Conservation (phyloP, 2,888 invertebrate species). For the Ommatoiulus sabulosus region DNA sequence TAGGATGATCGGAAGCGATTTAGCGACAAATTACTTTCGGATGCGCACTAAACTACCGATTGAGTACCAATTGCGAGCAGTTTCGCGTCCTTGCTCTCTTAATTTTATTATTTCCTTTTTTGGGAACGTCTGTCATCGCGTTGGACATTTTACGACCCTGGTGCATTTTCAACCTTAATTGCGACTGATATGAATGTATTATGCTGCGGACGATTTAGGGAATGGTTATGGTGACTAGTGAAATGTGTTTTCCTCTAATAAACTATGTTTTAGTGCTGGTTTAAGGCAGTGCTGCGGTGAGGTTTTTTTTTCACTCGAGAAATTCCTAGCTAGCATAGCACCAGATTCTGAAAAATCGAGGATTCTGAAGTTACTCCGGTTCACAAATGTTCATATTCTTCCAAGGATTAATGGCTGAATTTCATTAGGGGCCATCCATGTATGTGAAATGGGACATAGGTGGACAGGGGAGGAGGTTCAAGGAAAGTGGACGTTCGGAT, state of each 20-base stretch:
- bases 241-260: constrained; percentile 7
- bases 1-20: constrained; percentile 48
- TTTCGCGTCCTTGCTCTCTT: constrained; percentile 34
- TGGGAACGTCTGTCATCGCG: constrained; percentile 26
- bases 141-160: not conserved
- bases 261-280: not conserved
- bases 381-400: too few species aligned
- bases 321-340: not conserved
- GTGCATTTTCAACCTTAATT: constrained; percentile 17
- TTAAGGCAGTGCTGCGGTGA: not conserved
- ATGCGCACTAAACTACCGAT: constrained; percentile 32
- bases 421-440: too few species aligned
- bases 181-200: not conserved
- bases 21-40: constrained; percentile 47
- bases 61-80: constrained; percentile 31
- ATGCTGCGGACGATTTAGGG: not conserved
- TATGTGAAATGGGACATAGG: too few species aligned
- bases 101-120: constrained; percentile 48
- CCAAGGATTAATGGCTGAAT: too few species aligned
- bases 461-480: too few species aligned
- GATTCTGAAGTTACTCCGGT: too few species aligned
- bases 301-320: not conserved
- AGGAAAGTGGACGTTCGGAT: too few species aligned
- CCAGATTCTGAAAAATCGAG: too few species aligned
- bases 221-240: not conserved